These are phyloP conservation scores for Motacilla tschutschensis DNA, from an alignment of 2,113 vertebrate species.

Conservation along the genomic window DNA sequence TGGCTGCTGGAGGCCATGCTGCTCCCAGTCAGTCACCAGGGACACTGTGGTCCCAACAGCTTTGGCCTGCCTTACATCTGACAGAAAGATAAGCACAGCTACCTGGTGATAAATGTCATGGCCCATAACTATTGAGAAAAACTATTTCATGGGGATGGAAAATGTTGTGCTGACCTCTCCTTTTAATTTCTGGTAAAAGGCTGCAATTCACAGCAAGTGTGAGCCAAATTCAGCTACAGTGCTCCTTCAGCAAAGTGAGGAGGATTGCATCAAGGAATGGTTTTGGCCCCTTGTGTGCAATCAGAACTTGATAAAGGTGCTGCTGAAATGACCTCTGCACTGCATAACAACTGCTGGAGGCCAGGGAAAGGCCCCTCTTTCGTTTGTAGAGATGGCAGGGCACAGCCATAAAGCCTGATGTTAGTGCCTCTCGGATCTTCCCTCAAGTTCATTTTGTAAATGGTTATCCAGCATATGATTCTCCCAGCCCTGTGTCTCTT, in stretches of 20 bases:
- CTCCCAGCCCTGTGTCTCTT: neutral
- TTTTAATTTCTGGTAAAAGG: neutral
- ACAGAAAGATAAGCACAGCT: neutral
- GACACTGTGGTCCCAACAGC: neutral
- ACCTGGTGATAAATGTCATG: neutral
- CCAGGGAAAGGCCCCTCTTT: neutral
- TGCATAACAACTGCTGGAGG: neutral
- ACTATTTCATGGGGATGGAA: neutral
- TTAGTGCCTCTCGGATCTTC: neutral
- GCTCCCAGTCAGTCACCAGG: neutral
- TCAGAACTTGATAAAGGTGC: accelerated
- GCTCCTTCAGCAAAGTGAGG: neutral
- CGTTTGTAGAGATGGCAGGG: neutral
- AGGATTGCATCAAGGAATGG: neutral
- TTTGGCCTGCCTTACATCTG: neutral
- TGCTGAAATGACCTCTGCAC: neutral
- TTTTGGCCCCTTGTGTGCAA: neutral
- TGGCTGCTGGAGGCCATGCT: neutral
- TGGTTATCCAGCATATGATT: neutral
- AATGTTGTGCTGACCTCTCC: neutral
- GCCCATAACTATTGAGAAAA: neutral
- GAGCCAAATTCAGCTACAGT: neutral
- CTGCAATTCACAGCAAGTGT: neutral
- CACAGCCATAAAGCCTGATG: neutral
- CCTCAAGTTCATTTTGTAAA: conserved; percentile 25